Evolutionary conservation across 1,140 invertebrate species (phyloP), one percentile per base, ranked within the genome.

Genomic region (Galleria mellonella): DNA sequence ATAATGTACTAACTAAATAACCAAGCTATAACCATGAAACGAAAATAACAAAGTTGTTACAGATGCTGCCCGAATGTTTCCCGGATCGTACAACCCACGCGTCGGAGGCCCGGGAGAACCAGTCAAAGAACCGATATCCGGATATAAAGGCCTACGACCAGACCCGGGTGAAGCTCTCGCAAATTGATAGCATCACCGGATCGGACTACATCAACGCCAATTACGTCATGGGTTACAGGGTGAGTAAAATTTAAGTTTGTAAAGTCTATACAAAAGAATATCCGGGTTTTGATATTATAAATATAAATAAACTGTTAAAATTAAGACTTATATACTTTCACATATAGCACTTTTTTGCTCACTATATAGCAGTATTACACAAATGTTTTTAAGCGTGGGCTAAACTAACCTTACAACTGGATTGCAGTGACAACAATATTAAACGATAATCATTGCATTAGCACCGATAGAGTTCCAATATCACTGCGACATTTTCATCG

Each of bases 191-290:
- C 17, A 90, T 93, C 30, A 88, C 89, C 33, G 92, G 93, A 3
- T 93, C 92, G 0, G 95, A 97, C 79, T 98, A 98, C 67, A 96
- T 98, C 42, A 98, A 98, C 74, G 96, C 96, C 0, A 97, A 97
- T 69, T 94, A 94, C 63, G 95, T 98, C 0, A 90, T 94, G 64
- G 94, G 96, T 7, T 97, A 97, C 67, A 96, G 96, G 77, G 86
- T 87, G 9, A 55, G 69, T 65, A 9, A 31, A 29, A 9, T 29
- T 5, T 29, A 29, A 29, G 4, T 5, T 29, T 29, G 10, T 51
- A 17, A 38, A 29, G 28, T n/a, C 31, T n/a, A n/a, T n/a, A n/a
- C n/a, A n/a, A n/a, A n/a, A n/a, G n/a, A n/a, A n/a, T n/a, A n/a
- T n/a, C n/a, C n/a, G n/a, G n/a, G n/a, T n/a, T n/a, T n/a, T n/a